Conservation (phyloP, 1,140 invertebrate species). For the Rhizoglyphus robini region DNA sequence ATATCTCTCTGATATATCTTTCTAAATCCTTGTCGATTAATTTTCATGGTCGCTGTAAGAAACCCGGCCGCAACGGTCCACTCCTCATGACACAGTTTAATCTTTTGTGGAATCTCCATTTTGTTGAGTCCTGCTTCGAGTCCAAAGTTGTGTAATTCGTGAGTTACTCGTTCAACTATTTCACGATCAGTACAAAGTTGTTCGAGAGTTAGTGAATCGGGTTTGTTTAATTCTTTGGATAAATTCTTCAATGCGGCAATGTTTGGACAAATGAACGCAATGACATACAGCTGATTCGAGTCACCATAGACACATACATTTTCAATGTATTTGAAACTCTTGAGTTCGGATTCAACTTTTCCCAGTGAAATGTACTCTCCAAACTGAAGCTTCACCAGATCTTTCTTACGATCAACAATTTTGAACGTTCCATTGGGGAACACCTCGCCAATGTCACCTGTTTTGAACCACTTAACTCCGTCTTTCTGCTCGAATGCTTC, state of each 20-base stretch:
- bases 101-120: slow-evolving; percentile 80
- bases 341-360: slow-evolving; percentile 58
- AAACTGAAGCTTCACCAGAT: slow-evolving; percentile 89
- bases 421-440: slow-evolving; percentile 79
- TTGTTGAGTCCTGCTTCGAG: slow-evolving; percentile 55
- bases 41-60: slow-evolving; percentile 90
- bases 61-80: slow-evolving; percentile 94
- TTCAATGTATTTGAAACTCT: slow-evolving; percentile 85
- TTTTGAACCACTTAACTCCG: slow-evolving; percentile 75
- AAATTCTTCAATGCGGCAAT: slow-evolving; percentile 46
- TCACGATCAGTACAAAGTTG: slow-evolving; percentile 53
- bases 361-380: slow-evolving; percentile 68
- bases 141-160: slow-evolving; percentile 60
- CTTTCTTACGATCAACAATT: slow-evolving; percentile 90
- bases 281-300: slow-evolving; percentile 62
- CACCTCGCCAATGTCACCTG: slow-evolving; percentile 89
- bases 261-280: slow-evolving; percentile 82
- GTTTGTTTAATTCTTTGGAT: slow-evolving; percentile 43
- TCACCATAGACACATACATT: slow-evolving; percentile 91
- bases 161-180: slow-evolving; percentile 60
- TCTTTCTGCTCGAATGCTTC: slow-evolving; percentile 63
- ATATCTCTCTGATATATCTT: slow-evolving; percentile 79
- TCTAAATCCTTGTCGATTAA: slow-evolving; percentile 88
- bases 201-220: slow-evolving; percentile 47
- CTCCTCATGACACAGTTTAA: slow-evolving; percentile 70